Percentiles rank a stretch among this genome's conserved stretches.
Conservation (phyloP, 1,140 invertebrate genomes). For the Trigoniulus corallinus region DNA sequence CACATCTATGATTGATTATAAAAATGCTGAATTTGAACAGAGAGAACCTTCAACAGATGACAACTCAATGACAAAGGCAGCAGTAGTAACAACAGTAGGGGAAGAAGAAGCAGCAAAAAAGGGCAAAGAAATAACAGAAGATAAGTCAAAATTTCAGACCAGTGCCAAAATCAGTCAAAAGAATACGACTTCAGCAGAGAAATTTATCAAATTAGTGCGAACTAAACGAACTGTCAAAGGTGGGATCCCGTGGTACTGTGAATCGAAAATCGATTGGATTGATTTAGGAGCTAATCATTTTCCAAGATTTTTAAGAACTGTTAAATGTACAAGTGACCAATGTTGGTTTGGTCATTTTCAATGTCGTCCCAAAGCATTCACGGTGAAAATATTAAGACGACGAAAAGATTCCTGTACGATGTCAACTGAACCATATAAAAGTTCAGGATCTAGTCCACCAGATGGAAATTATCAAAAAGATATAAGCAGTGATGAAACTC, state of each 20-base stretch:
- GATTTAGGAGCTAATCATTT: constrained; percentile 4
- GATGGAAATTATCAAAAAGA: no score
- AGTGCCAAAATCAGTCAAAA: no score
- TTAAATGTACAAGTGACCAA: neutral
- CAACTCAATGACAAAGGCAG: no score
- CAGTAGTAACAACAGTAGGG: no score
- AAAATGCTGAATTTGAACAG: no score
- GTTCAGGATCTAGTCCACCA: neutral
- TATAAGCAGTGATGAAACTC: neutral
- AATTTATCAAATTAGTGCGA: neutral
- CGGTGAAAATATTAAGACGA: constrained; percentile 3
- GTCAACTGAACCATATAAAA: neutral
- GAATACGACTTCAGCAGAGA: no score
- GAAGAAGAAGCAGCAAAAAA: no score
- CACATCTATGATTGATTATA: no score
- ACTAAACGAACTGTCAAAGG: neutral
- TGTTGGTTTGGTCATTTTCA: constrained; percentile 7
- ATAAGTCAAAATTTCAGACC: no score
- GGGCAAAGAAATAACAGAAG: no score
- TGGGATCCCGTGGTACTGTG: constrained; percentile 1
- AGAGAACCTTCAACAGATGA: no score
- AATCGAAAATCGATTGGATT: neutral
- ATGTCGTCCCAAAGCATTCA: constrained; percentile 2
- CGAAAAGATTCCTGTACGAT: constrained; percentile 1
- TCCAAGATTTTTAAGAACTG: constrained; percentile 1